Evolutionary conservation across 1,140 invertebrate genomes (phyloP).

Genomic region (Cydia amplana): DNA sequence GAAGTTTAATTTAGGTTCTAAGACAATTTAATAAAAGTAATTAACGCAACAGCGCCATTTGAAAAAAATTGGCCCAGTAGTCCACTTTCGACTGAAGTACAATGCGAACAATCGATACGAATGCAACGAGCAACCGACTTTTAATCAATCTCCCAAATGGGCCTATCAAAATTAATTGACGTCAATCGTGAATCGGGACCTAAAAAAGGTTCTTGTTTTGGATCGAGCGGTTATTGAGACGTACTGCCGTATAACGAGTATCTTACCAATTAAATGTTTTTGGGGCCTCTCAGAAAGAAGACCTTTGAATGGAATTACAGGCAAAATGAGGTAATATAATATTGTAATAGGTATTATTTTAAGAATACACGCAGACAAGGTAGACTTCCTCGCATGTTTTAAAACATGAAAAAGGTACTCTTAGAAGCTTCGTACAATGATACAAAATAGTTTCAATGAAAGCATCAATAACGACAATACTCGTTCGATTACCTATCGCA

Average conservation of each 20-base stretch:
- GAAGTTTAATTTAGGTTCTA: neutral
- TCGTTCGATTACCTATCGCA: too few relatives aligned
- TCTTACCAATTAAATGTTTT: constrained; percentile 30
- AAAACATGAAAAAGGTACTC: too few relatives aligned
- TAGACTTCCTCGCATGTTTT: too few relatives aligned
- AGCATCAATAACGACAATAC: too few relatives aligned
- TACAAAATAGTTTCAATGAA: too few relatives aligned
- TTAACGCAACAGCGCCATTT: neutral
- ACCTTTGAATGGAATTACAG: neutral
- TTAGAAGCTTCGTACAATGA: too few relatives aligned
- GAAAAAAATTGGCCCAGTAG: constrained; percentile 27
- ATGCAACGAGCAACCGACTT: constrained; percentile 58
- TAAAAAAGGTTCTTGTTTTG: constrained; percentile 49
- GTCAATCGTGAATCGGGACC: constrained; percentile 49
- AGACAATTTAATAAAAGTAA: neutral
- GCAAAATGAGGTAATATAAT: neutral
- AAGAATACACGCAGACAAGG: neutral
- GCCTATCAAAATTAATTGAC: constrained; percentile 65
- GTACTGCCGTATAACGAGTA: constrained; percentile 41
- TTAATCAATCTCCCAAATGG: constrained; percentile 64
- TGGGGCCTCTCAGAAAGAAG: neutral
- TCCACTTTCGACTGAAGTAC: constrained; percentile 40
- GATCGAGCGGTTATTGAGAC: constrained; percentile 49
- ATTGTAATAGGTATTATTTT: neutral
- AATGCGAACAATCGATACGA: constrained; percentile 45